These are phyloP conservation scores for Epizoanthus illoricatus DNA, from an alignment of 92 coral and sea anemone species.

Conservation along the genomic window DNA sequence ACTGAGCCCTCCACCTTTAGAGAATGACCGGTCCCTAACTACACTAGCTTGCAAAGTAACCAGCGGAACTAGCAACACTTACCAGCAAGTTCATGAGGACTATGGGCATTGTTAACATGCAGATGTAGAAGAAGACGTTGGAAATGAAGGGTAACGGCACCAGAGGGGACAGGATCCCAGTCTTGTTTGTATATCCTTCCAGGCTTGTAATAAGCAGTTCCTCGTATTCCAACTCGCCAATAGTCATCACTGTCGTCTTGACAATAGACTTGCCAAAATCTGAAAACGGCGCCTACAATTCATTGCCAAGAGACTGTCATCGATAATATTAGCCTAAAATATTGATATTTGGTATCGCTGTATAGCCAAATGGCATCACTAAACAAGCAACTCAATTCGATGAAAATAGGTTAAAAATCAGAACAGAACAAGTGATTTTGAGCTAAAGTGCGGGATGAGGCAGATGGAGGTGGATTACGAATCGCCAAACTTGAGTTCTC, in stretches of 20 bases:
- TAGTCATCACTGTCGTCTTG: slow-evolving; percentile 73
- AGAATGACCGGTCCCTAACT: too few species aligned
- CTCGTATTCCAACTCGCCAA: slow-evolving; percentile 77
- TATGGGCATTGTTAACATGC: slow-evolving; percentile 75
- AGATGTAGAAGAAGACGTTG: slow-evolving; percentile 58
- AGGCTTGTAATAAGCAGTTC: slow-evolving; percentile 62
- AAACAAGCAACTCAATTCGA: too few species aligned
- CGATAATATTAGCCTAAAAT: background rate
- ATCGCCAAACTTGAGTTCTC: too few species aligned
- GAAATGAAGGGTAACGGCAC: slow-evolving; percentile 74
- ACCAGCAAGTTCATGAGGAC: slow-evolving; percentile 86
- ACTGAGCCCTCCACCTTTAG: too few species aligned
- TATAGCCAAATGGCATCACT: too few species aligned
- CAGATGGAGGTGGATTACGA: too few species aligned
- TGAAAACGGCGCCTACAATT: slow-evolving; percentile 66
- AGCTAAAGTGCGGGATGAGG: too few species aligned
- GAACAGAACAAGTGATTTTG: too few species aligned
- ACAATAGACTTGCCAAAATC: slow-evolving; percentile 54
- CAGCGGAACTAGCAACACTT: slow-evolving; percentile 4
- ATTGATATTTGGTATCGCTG: too few species aligned
- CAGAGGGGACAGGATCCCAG: slow-evolving; percentile 54
- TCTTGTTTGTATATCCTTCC: slow-evolving; percentile 19
- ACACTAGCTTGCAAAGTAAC: too few species aligned
- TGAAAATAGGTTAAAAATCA: too few species aligned
- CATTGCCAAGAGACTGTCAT: background rate